Conservation (phyloP, 2,888 invertebrate species). For the Prosopocoilus inquinatus region DNA sequence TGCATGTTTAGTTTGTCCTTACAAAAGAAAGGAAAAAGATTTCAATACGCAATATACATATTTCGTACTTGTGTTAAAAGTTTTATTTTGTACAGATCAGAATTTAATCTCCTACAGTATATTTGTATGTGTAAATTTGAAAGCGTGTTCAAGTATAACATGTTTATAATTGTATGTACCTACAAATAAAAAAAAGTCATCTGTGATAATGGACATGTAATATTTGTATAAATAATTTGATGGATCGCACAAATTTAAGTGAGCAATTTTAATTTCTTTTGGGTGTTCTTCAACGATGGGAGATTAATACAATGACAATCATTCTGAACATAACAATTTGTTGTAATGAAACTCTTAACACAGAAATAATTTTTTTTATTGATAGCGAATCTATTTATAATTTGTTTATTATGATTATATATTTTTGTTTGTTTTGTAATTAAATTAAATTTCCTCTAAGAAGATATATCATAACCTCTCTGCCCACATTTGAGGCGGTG, state of each 20-base stretch:
- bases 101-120: background rate
- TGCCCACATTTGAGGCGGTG: conserved; percentile 46
- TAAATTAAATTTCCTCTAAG: conserved; percentile 34
- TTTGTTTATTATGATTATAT: conserved; percentile 9
- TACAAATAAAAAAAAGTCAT: conserved; percentile 19
- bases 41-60: too few species aligned
- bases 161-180: conserved; percentile 23
- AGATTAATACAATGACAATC: conserved; percentile 8
- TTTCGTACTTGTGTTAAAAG: conserved; percentile 19
- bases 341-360: conserved; percentile 21
- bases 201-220: conserved; percentile 23
- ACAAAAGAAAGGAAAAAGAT: too few species aligned
- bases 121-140: background rate
- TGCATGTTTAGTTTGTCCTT: conserved; percentile 9
- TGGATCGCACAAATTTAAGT: background rate
- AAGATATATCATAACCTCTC: conserved; percentile 47
- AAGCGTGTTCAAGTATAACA: conserved; percentile 18
- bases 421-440: too few species aligned
- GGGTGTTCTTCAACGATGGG: background rate
- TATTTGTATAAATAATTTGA: conserved; percentile 12
- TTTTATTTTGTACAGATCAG: conserved; percentile 12
- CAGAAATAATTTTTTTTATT: conserved; percentile 4
- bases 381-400: conserved; percentile 1
- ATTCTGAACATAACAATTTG: background rate
- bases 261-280: conserved; percentile 2